phyloP scores from a whole-genome alignment of 2,888 invertebrate genomes.

The Noctua janthina region DNA sequence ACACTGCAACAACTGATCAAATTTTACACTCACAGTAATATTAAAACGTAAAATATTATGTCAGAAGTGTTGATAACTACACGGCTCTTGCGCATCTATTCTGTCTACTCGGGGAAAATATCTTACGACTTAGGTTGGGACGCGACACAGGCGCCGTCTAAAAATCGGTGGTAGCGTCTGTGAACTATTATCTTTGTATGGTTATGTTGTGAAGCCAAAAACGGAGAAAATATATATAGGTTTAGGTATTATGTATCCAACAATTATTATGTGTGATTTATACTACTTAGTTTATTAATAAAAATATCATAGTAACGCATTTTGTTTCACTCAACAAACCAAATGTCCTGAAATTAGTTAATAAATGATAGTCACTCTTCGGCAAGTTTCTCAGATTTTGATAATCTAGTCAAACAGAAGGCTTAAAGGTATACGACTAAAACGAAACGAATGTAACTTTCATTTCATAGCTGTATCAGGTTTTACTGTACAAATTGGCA shows the following conservation, averaged over 20 bases:
- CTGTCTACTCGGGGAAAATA: slow-evolving; percentile 47
- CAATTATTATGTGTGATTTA: slow-evolving; percentile 47
- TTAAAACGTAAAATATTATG: slow-evolving; percentile 48
- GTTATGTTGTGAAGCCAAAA: slow-evolving; percentile 44
- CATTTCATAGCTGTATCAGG: slow-evolving; percentile 21
- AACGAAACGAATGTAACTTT: slow-evolving; percentile 21
- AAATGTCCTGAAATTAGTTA: slow-evolving; percentile 28
- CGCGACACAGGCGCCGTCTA: slow-evolving; percentile 45
- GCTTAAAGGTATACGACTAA: slow-evolving; percentile 22
- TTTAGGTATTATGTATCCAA: slow-evolving; percentile 45
- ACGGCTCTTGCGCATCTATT: slow-evolving; percentile 49
- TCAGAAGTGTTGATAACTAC: slow-evolving; percentile 49
- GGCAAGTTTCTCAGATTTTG: slow-evolving; percentile 25
- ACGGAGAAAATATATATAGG: slow-evolving; percentile 44
- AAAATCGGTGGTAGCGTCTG: slow-evolving; percentile 48
- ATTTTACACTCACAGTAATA: slow-evolving; percentile 49
- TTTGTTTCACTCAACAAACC: slow-evolving; percentile 32
- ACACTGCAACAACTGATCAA: slow-evolving; percentile 50
- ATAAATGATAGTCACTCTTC: slow-evolving; percentile 25
- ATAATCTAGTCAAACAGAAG: slow-evolving; percentile 25
- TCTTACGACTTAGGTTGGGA: slow-evolving; percentile 43
- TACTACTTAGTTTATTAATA: slow-evolving; percentile 40
- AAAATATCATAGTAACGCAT: slow-evolving; percentile 31
- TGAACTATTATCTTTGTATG: slow-evolving; percentile 45
- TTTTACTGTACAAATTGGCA: slow-evolving; percentile 19